Evolutionary conservation across 2,113 vertebrate species (phyloP), one percentile per base, ranked within the genome.

Genomic region (Rhinolophus ferrumequinum): DNA sequence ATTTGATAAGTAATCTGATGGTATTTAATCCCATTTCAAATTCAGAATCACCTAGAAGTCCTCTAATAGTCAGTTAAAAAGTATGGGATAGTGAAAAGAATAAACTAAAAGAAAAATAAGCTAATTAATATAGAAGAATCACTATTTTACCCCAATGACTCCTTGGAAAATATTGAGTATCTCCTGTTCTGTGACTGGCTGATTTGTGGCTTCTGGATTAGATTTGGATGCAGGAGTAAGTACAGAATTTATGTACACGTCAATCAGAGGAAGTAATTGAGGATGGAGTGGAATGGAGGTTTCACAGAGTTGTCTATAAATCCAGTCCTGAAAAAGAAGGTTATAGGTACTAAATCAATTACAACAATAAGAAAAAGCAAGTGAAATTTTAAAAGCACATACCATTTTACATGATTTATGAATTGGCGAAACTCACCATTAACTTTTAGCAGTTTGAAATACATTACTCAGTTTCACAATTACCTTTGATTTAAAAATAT

Each of bases 211-310:
- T 98, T 99, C 99, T 1, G 99, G 99, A 97, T 99, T 99, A 89
- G 99, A 99, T 96, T 99, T 99, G 24, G 99, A 99, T 13, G 99
- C 99, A 52, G 99, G 99, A 50, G 99, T 99, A 92, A 99, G 99
- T 93, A 99, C 98, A 94, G 99, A 99, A 98, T 99, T 99, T 96
- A 99, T 99, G 95, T 99, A 99, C 77, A 99, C 99, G 22, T 99
- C 99, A 21, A 99, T 99, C 6, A 99, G 99, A 88, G 99, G 99
- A 79, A 99, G 99, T 67, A 99, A 97, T 81, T 99, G 99, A 80
- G 99, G 99, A 97, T 99, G 99, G 52, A 99, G 99, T 0, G 99
- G 99, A 33, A 99, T 99, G 82, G 99, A 99, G 2, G 99, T 99
- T 98, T 99, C 99, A 96, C 99, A 99, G 60, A 99, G 99, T 97